Percentiles rank a stretch among this genome's conserved stretches.
phyloP scores from a whole-genome alignment of 2,113 vertebrate species.

The Pterocles orientalis region DNA sequence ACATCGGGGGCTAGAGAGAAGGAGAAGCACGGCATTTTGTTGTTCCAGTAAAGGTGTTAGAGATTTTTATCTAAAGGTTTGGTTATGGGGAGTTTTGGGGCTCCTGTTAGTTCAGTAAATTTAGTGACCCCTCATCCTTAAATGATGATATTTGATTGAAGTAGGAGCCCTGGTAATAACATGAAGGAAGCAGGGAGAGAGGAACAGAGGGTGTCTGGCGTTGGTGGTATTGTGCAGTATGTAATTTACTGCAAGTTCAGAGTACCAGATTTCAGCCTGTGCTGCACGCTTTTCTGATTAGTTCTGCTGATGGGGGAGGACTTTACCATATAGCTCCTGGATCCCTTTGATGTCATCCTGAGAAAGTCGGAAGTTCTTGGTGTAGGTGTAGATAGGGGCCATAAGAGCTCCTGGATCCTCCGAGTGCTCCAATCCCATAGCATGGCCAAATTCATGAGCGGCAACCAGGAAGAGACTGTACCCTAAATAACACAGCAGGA shows the following conservation, averaged over 20 bases:
- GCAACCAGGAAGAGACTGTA: slow-evolving; percentile 98
- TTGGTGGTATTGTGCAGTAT: not conserved
- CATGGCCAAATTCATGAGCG: slow-evolving; percentile 97
- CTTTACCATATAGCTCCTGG: slow-evolving; percentile 93
- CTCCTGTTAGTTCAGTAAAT: not conserved
- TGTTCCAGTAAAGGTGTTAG: not conserved
- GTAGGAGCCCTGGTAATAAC: not conserved
- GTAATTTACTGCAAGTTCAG: not conserved
- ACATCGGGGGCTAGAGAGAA: not conserved
- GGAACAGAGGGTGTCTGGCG: not conserved
- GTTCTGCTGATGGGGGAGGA: not conserved
- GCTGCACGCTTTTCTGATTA: not conserved
- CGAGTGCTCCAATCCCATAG: slow-evolving; percentile 95
- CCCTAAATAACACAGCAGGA: slow-evolving; percentile 72
- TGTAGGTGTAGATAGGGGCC: slow-evolving; percentile 96
- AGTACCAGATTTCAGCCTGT: not conserved
- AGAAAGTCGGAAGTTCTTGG: slow-evolving; percentile 91
- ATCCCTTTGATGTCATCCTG: slow-evolving; percentile 93
- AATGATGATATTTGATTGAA: not conserved
- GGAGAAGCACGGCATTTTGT: not conserved
- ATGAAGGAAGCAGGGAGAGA: not conserved
- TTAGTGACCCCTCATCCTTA: not conserved
- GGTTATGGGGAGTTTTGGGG: not conserved
- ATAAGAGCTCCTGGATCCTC: slow-evolving; percentile 94
- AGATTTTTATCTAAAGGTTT: not conserved